Conservation (phyloP, 2,888 invertebrate species). For the Clusia tigrina region DNA sequence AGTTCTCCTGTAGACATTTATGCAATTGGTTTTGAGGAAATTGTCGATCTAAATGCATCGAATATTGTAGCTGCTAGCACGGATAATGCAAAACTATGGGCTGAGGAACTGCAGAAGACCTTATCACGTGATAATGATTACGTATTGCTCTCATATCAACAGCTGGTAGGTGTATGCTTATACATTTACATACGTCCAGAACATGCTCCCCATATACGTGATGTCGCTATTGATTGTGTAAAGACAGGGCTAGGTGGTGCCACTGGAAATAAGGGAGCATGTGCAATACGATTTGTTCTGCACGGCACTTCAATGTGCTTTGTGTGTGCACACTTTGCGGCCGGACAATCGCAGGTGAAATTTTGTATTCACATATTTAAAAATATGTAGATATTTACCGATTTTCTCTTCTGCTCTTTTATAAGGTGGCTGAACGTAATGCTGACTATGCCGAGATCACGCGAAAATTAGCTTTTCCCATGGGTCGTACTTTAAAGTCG, state of each 20-base stretch:
- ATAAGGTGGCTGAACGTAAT: conserved; percentile 77
- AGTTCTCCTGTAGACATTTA: conserved; percentile 83
- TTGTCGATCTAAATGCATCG: conserved; percentile 97
- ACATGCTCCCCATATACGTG: conserved; percentile 86
- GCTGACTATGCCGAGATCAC: conserved; percentile 97
- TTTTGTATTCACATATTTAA: neutral
- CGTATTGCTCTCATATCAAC: conserved; percentile 90
- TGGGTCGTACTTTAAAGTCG: conserved; percentile 90
- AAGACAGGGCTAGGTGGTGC: conserved; percentile 98
- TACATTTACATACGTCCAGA: conserved; percentile 93
- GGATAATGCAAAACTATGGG: conserved; percentile 92
- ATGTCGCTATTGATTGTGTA: conserved; percentile 93
- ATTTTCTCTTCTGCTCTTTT: neutral
- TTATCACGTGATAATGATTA: conserved; percentile 87
- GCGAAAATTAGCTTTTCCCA: conserved; percentile 87
- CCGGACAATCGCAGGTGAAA: conserved; percentile 93
- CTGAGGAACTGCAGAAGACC: conserved; percentile 91
- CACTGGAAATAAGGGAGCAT: conserved; percentile 96
- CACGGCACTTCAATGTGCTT: conserved; percentile 96
- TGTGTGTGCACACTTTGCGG: conserved; percentile 98
- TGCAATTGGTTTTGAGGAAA: conserved; percentile 98
- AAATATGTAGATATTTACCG: neutral
- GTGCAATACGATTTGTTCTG: conserved; percentile 89
- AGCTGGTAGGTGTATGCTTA: conserved; percentile 96
- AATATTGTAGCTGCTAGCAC: conserved; percentile 96